These are phyloP conservation scores for Myoxocephalus aenaeus DNA, from an alignment of 2,797 vertebrate genomes.

Conservation along the genomic window DNA sequence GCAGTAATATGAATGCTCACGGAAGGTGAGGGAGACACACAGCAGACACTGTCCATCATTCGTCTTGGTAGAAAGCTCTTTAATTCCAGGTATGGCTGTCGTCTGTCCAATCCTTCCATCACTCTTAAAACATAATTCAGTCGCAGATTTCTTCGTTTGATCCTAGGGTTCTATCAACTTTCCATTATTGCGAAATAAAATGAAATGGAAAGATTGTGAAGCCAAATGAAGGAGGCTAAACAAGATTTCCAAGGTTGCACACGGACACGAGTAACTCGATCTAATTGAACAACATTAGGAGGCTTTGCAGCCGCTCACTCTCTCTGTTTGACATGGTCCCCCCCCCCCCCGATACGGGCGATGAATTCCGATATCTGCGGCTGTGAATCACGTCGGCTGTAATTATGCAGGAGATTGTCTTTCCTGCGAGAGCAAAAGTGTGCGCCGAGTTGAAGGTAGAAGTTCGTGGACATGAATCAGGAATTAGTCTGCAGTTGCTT, in stretches of 20 bases:
- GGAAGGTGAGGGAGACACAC: constrained; percentile 22
- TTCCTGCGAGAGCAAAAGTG: not conserved
- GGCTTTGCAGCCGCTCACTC: not conserved
- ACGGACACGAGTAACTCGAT: constrained; percentile 2
- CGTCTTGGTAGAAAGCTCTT: not conserved
- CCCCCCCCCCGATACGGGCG: not conserved
- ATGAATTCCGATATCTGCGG: constrained; percentile 15
- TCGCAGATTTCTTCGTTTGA: not conserved
- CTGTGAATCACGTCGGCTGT: constrained; percentile 25
- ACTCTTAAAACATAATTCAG: not conserved
- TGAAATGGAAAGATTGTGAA: not conserved
- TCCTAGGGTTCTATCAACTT: not conserved
- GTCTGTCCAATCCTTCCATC: not conserved
- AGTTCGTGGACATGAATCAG: constrained; percentile 16
- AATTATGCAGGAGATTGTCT: constrained; percentile 13
- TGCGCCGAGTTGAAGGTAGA: not conserved
- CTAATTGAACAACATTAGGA: constrained; percentile 16
- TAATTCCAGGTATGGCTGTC: constrained; percentile 1
- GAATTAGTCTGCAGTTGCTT: constrained; percentile 7
- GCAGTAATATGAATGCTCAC: not conserved
- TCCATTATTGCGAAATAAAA: not conserved
- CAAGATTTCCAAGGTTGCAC: constrained; percentile 4
- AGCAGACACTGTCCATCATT: constrained; percentile 10
- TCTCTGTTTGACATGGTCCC: constrained; percentile 10
- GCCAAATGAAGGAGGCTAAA: constrained; percentile 2